These are phyloP conservation scores for Callyntrura guangdongensis DNA, from an alignment of 2,888 invertebrate genomes.

Conservation along the genomic window DNA sequence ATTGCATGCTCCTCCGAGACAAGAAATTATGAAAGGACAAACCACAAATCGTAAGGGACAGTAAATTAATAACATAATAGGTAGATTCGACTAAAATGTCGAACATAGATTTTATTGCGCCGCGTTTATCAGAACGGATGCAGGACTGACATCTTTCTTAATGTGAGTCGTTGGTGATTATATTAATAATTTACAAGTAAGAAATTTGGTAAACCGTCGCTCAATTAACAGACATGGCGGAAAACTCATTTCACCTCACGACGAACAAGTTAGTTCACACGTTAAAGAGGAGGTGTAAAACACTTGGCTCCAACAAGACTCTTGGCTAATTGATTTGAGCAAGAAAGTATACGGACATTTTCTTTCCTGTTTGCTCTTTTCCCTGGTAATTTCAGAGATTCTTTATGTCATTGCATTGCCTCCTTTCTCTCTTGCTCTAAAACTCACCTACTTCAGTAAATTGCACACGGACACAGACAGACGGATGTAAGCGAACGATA, in stretches of 20 bases:
- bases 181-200: background rate
- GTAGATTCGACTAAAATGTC: constrained; percentile 37
- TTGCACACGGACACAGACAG: background rate
- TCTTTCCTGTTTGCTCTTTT: background rate
- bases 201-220: constrained; percentile 33
- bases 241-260: constrained; percentile 35
- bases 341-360: background rate
- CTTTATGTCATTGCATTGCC: constrained; percentile 31
- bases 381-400: constrained; percentile 28
- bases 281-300: constrained; percentile 41
- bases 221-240: constrained; percentile 13
- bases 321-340: background rate
- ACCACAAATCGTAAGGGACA: background rate
- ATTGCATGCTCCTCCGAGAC: background rate
- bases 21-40: background rate
- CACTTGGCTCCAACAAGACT: constrained; percentile 4
- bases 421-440: background rate
- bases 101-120: constrained; percentile 3
- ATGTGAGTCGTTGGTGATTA: constrained; percentile 10
- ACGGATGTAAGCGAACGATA: constrained; percentile 59
- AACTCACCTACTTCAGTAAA: constrained; percentile 39
- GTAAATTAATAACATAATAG: constrained; percentile 14
- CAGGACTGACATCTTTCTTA: background rate
- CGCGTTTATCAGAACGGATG: constrained; percentile 16
- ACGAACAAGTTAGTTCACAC: background rate